phyloP scores from a whole-genome alignment of 2,888 invertebrate species.

The Entomobrya multifasciata region DNA sequence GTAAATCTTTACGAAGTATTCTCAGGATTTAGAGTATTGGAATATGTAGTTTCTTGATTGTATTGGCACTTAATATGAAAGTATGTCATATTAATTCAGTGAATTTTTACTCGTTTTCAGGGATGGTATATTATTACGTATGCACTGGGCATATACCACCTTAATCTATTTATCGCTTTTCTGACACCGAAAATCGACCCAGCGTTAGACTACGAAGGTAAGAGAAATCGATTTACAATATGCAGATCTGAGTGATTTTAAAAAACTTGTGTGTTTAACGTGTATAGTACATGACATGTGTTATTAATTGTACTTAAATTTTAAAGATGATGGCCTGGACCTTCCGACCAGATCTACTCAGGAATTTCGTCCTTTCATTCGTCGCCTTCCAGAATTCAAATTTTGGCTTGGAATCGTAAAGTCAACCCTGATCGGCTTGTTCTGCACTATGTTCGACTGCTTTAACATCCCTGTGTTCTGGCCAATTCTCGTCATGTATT shows the following conservation, averaged over 20 bases:
- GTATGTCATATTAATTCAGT: constrained; percentile 30
- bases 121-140: constrained; percentile 99
- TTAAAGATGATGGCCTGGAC: constrained; percentile 91
- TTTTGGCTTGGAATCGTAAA: constrained; percentile 99
- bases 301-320: constrained; percentile 27
- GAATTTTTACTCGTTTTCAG: constrained; percentile 84
- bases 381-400: constrained; percentile 98
- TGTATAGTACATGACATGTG: background rate
- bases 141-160: constrained; percentile 98
- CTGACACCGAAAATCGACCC: constrained; percentile 99
- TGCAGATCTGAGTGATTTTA: too few species aligned
- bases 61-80: background rate
- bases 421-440: constrained; percentile 93
- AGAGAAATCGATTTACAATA: too few species aligned
- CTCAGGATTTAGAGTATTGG: background rate
- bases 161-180: constrained; percentile 99
- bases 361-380: constrained; percentile 98
- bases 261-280: background rate
- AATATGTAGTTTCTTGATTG: background rate
- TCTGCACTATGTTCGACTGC: constrained; percentile 97
- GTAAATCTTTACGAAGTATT: background rate
- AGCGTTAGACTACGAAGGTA: constrained; percentile 95
- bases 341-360: constrained; percentile 93
- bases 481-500: constrained; percentile 99
- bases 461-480: constrained; percentile 99